Evolutionary conservation across 2,888 invertebrate species (phyloP).

Genomic region (Argynnis bischoffii): DNA sequence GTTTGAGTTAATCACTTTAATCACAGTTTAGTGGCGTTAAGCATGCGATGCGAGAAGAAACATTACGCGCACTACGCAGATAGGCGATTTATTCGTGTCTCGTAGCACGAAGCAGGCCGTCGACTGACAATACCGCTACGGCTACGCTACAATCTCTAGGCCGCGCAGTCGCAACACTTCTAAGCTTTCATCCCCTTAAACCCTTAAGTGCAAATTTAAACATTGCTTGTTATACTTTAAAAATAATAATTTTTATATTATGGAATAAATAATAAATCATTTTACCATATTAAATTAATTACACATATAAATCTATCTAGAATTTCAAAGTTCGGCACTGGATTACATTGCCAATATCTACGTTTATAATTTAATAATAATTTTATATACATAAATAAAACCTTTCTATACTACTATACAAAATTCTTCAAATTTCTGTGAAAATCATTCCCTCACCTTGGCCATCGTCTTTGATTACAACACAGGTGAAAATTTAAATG

Average conservation of each 20-base stretch:
- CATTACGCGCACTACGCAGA: conserved; percentile 59
- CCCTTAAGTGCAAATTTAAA: conserved; percentile 8
- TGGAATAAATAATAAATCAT: too few relatives aligned
- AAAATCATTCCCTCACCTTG: too few relatives aligned
- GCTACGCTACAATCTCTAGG: conserved; percentile 56
- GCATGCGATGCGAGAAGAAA: conserved; percentile 63
- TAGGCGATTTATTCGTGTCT: conserved; percentile 39
- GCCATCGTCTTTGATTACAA: too few relatives aligned
- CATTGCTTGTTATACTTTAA: conserved; percentile 3
- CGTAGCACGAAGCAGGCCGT: conserved; percentile 48
- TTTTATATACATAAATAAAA: too few relatives aligned
- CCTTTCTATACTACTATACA: too few relatives aligned
- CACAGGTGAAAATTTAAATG: too few relatives aligned
- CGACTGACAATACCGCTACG: conserved; percentile 57
- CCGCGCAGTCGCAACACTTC: conserved; percentile 71
- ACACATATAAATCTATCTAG: too few relatives aligned
- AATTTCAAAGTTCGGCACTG: too few relatives aligned
- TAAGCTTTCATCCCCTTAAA: conserved; percentile 44
- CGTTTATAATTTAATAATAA: too few relatives aligned
- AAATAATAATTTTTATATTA: background rate
- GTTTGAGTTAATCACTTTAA: conserved; percentile 68
- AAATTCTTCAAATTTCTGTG: too few relatives aligned
- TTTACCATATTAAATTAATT: too few relatives aligned
- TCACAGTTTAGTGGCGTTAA: conserved; percentile 64
- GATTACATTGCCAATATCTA: too few relatives aligned